Conservation (phyloP, 1,140 invertebrate species). For the Anagrus nilaparvatae region DNA sequence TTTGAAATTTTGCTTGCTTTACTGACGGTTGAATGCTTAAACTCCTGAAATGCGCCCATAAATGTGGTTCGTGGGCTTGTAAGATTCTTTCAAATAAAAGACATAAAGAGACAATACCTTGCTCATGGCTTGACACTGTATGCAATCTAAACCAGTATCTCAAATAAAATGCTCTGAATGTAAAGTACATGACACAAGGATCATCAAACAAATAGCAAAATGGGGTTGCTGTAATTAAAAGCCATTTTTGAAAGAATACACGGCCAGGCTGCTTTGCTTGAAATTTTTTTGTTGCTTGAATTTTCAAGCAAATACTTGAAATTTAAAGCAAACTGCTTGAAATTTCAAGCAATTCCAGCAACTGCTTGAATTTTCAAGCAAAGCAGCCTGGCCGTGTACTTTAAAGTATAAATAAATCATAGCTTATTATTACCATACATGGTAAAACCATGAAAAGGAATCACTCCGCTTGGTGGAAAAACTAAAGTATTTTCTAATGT, state of each 20-base stretch:
- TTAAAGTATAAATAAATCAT: slow-evolving; percentile 21
- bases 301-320: neutral
- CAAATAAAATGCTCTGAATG: slow-evolving; percentile 84
- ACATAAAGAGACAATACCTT: slow-evolving; percentile 75
- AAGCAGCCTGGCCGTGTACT: too few relatives aligned
- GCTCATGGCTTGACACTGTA: slow-evolving; percentile 80
- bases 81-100: slow-evolving; percentile 83
- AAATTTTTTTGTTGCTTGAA: too few relatives aligned
- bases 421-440: slow-evolving; percentile 97
- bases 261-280: too few relatives aligned
- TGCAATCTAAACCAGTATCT: slow-evolving; percentile 87
- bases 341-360: too few relatives aligned
- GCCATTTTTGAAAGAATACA: slow-evolving; percentile 5
- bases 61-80: slow-evolving; percentile 76
- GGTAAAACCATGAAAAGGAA: slow-evolving; percentile 93
- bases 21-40: slow-evolving; percentile 87
- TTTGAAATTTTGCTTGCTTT: neutral
- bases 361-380: too few relatives aligned
- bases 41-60: slow-evolving; percentile 84
- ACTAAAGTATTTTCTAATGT: slow-evolving; percentile 58
- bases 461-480: slow-evolving; percentile 88
- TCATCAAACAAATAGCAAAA: slow-evolving; percentile 91
- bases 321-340: neutral
- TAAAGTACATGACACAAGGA: slow-evolving; percentile 75
- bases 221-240: slow-evolving; percentile 62